A percentile compares a stretch with the other conserved stretches of the same genome.
Evolutionary conservation across 2,888 invertebrate genomes (phyloP).

Genomic region (Blomia tropicalis): DNA sequence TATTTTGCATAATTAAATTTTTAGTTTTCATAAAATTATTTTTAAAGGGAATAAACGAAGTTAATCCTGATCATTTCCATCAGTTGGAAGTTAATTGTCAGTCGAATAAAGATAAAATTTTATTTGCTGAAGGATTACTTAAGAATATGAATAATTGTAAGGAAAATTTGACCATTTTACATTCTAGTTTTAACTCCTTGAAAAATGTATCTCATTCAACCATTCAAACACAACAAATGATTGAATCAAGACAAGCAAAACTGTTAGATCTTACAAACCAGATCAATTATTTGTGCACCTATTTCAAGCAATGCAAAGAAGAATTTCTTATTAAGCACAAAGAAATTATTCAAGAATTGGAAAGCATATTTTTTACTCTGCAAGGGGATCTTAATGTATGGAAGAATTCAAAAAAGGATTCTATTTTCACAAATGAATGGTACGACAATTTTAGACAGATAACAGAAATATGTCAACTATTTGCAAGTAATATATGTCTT

Average conservation of each 20-base stretch:
- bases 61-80: conserved; percentile 2
- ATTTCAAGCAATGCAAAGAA: background rate
- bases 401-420: background rate
- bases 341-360: conserved; percentile 8
- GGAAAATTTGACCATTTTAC: background rate
- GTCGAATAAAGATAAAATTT: conserved; percentile 36
- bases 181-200: background rate
- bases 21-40: background rate
- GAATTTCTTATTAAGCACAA: background rate
- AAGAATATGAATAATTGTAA: conserved; percentile 1
- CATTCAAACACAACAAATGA: too few species aligned
- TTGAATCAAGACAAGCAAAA: background rate
- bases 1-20: background rate
- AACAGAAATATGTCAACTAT: background rate
- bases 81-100: conserved; percentile 7
- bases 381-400: background rate
- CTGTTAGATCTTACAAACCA: background rate
- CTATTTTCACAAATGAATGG: background rate
- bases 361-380: background rate
- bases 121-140: background rate
- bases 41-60: background rate
- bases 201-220: background rate
- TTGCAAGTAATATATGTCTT: conserved; percentile 1
- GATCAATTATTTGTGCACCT: background rate
- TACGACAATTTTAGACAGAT: conserved; percentile 1